These are phyloP conservation scores for Hyperoplus lanceolatus DNA, from an alignment of 2,797 vertebrate genomes.

Conservation along the genomic window DNA sequence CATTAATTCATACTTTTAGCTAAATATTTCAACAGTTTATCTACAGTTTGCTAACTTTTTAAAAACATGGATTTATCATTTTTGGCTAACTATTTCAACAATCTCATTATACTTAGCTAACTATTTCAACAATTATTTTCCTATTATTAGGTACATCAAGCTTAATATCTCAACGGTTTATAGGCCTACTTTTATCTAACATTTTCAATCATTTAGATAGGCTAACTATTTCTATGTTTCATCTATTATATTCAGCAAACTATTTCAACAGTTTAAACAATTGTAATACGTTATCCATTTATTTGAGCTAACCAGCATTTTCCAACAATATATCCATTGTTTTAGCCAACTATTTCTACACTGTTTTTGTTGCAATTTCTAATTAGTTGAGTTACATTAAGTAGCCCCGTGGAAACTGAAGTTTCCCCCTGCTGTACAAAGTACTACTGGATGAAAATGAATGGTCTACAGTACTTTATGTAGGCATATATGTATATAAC, in stretches of 20 bases:
- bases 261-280: background rate
- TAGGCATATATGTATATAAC: constrained; percentile 12
- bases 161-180: background rate
- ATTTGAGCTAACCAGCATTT: background rate
- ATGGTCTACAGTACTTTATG: background rate
- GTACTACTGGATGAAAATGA: background rate
- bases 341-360: background rate
- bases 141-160: background rate
- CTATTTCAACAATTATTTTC: background rate
- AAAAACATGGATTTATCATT: background rate
- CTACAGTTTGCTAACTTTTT: background rate
- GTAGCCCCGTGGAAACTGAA: background rate
- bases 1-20: background rate
- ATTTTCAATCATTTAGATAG: background rate
- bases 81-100: background rate
- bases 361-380: background rate
- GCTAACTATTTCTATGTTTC: background rate
- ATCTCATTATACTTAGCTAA: background rate
- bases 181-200: background rate
- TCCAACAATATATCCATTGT: background rate
- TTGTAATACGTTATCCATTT: background rate
- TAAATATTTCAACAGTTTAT: background rate
- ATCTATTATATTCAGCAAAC: background rate
- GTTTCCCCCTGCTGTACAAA: background rate
- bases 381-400: too few relatives aligned